Evolutionary conservation across 2,888 invertebrate genomes (phyloP), one percentile per base, ranked within the genome.

Genomic region (Trissoscelio sp.): DNA sequence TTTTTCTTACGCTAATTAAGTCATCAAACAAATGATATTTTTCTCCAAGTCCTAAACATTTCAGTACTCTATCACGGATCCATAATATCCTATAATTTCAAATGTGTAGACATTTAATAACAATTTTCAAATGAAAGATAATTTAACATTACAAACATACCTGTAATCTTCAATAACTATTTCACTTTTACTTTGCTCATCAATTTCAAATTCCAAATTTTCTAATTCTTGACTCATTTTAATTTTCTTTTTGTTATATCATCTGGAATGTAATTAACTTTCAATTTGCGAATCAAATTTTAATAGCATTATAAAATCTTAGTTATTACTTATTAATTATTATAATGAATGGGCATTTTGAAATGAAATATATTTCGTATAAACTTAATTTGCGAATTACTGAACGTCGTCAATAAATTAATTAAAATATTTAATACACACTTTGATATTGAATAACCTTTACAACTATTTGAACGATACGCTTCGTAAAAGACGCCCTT

Each of bases 61-160:
- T 91, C 9, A 94, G 90, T 28, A 95, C 93, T 75, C 93, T 93
- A 0, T 95, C 93, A 88, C 94, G 94, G 28, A 96, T 92, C 96
- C 96, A 96, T 83, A 93, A 92, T 16, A 95, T 90, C 64, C 96
- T 93, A 58, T 51, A 73, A 78, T 55, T 53, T 72, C 4, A 53
- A 39, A 53, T 9, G 3, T n/a, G 3, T 22, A 20, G 1, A 67
- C 42, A 6, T 12, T 57, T 12, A 34, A 34, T 62, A 55, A 69
- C 31, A n/a, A 34, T 53, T 3, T 51, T 37, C 11, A 20, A 46
- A 5, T 34, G 6, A 11, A 51, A 28, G 6, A 14, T 24, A 12
- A 69, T 28, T 12, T 4, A 14, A 46, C 37, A 12, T 37, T 24
- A 12, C 0, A 34, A 60, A 62, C 11, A 2, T 46, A 73, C 75